These are phyloP conservation scores for Perognathus longimembris DNA, from an alignment of 2,113 vertebrate species.

Conservation along the genomic window DNA sequence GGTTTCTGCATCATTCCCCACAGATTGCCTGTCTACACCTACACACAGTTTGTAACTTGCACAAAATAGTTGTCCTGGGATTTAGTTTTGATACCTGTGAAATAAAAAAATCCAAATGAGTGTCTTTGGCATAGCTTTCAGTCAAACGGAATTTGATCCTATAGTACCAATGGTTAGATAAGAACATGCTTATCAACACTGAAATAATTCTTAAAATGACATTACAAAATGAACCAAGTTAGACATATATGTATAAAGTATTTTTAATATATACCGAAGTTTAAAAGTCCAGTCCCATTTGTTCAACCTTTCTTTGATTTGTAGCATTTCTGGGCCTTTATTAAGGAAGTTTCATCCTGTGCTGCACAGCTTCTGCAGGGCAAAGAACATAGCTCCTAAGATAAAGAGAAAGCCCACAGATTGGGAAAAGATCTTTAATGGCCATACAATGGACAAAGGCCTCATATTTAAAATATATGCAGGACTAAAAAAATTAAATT, in stretches of 20 bases:
- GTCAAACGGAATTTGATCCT: background rate
- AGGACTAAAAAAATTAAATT: no score
- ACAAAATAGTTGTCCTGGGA: background rate
- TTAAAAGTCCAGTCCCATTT: no score
- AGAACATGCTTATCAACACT: background rate
- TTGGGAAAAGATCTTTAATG: no score
- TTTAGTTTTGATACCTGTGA: conserved; percentile 13
- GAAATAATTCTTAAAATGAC: background rate
- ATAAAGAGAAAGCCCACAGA: no score
- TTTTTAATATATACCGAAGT: no score
- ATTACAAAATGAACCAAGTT: conserved; percentile 24
- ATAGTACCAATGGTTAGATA: background rate
- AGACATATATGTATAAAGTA: background rate
- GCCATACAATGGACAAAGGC: no score
- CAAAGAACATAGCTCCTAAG: no score
- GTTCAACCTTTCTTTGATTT: no score
- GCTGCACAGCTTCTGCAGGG: no score
- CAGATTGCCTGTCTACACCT: background rate
- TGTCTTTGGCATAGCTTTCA: conserved; percentile 35
- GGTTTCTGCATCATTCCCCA: background rate
- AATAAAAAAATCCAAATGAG: background rate
- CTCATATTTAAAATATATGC: no score
- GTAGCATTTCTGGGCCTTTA: no score
- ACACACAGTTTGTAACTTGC: background rate
- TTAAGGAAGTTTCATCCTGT: no score